Evolutionary conservation across 2,888 invertebrate genomes (phyloP).

Genomic region (Drosophila basisetae): DNA sequence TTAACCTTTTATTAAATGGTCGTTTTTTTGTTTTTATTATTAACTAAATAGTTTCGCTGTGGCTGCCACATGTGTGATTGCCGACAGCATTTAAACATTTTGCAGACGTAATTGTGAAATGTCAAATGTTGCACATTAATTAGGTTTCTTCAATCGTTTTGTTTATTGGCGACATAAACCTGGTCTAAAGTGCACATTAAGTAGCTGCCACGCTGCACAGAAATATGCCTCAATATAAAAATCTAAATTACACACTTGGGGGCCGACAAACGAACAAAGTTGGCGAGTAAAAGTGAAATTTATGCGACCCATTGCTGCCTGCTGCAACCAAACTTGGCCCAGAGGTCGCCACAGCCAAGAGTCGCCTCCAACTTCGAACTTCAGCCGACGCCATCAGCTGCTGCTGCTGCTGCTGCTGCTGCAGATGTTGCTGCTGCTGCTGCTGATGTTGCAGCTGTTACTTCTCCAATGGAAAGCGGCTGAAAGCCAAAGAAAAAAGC

Average conservation of each 20-base stretch:
- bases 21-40: neutral
- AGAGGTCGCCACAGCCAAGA: conserved; percentile 52
- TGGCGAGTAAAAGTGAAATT: conserved; percentile 76
- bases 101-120: conserved; percentile 38
- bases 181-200: conserved; percentile 19
- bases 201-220: conserved; percentile 57
- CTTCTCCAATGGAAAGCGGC: conserved; percentile 54
- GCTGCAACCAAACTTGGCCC: conserved; percentile 48
- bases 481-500: conserved; percentile 22
- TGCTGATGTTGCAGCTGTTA: conserved; percentile 17
- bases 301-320: conserved; percentile 56
- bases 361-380: conserved; percentile 56
- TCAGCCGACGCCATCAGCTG: conserved; percentile 45
- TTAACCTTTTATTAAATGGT: neutral
- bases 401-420: conserved; percentile 2
- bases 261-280: conserved; percentile 9
- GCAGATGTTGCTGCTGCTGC: conserved; percentile 12
- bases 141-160: conserved; percentile 9
- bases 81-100: neutral
- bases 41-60: neutral
- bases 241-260: conserved; percentile 41
- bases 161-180: conserved; percentile 28
- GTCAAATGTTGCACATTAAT: conserved; percentile 51
- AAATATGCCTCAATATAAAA: conserved; percentile 56
- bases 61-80: conserved; percentile 25